Conservation (phyloP, 1,140 invertebrate species). For the Sycobia sp. region DNA sequence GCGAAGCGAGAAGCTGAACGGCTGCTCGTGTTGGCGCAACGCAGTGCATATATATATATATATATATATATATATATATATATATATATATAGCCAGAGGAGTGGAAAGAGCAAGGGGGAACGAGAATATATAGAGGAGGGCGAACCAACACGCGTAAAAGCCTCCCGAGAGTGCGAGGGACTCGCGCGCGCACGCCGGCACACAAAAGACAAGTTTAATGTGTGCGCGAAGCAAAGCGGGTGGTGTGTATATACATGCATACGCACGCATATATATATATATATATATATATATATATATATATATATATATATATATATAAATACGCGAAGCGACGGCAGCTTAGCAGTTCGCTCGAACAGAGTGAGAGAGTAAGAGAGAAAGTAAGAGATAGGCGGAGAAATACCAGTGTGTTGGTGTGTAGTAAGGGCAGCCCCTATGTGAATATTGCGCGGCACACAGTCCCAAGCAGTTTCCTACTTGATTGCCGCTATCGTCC, state of each 20-base stretch:
- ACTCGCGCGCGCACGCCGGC: slow-evolving; percentile 17
- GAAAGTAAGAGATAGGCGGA: neutral
- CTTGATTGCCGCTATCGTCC: slow-evolving; percentile 63
- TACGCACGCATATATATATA: no score
- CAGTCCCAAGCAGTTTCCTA: slow-evolving; percentile 63
- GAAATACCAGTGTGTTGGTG: slow-evolving; percentile 23
- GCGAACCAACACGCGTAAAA: slow-evolving; percentile 29
- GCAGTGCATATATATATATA: no score
- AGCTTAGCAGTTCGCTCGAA: slow-evolving; percentile 23
- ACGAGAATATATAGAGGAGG: slow-evolving; percentile 24
- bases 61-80: no score
- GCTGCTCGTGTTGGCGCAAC: slow-evolving; percentile 34
- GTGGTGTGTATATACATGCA: slow-evolving; percentile 33
- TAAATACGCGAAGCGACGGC: neutral
- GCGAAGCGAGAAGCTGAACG: slow-evolving; percentile 28
- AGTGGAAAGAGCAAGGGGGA: slow-evolving; percentile 29
- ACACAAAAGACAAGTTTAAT: slow-evolving; percentile 36
- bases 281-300: no score
- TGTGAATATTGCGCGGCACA: slow-evolving; percentile 61
- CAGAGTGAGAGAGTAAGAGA: slow-evolving; percentile 16
- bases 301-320: slow-evolving; percentile 31
- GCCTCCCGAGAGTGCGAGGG: slow-evolving; percentile 33
- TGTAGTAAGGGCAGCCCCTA: slow-evolving; percentile 52
- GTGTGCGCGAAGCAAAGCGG: slow-evolving; percentile 41
- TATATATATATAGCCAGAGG: slow-evolving; percentile 32